Base-by-base conservation (phyloP, 1,140 invertebrate species). In the Octopus bimaculoides region DNA sequence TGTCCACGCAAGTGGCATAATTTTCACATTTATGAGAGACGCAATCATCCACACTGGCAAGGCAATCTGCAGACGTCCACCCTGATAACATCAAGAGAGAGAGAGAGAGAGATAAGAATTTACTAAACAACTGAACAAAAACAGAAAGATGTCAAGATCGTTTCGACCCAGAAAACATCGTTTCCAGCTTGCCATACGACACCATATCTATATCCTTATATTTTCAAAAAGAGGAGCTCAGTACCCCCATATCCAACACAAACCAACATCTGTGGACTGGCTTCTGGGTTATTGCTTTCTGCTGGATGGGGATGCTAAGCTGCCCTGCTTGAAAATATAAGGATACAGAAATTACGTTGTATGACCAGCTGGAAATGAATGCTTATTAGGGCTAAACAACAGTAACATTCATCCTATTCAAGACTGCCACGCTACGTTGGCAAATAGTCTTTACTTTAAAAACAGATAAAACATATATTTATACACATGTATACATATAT, bases 11-110 rank as follows among this genome's bases (percentile, higher is more conserved):
- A 0, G 80, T 81, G 17, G 77, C 80, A 54, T 75, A 12, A 53
- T 78, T 61, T 26, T 41, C n/a, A 52, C 80, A 81, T 12, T 52
- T n/a, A 9, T 14, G 92, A 85, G 97, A 95, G 0, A 12, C 17
- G 81, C 82, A 79, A 0, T 79, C 78, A 53, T 79, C 69, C 10
- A 79, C 53, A 17, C 52, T 66, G 54, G 61, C 75, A 52, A 73
- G 8, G 77, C 81, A 82, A 52, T 55, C 52, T 56, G 55, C n/a
- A 69, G 77, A 74, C 54, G 66, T 78, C 77, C 81, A 79, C 9
- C 75, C 75, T 81, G 52, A 5, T 76, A 78, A 66, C 52, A 77
- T 7, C 20, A 20, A 5, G 53, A 61, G 69, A 66, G 6, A n/a
- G 71, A 52, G 55, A 54, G 12, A n/a, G 5, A 9, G 20, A 2